These are phyloP conservation scores for Glossophaga mutica DNA, from an alignment of 2,797 vertebrate genomes.

Conservation along the genomic window DNA sequence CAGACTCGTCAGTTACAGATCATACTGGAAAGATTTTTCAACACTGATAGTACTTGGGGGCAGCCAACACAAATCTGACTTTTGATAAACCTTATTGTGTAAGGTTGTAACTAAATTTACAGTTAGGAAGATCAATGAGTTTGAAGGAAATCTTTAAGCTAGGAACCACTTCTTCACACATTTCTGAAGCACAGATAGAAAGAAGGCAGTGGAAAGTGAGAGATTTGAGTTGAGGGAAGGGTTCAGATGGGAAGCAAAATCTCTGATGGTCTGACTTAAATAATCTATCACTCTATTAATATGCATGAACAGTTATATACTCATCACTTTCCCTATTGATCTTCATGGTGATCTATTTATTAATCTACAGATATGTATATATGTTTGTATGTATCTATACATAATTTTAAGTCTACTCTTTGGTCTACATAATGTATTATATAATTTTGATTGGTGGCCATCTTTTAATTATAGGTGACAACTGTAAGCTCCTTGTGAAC, in stretches of 20 bases:
- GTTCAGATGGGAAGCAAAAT: neutral
- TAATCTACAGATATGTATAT: neutral
- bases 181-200: neutral
- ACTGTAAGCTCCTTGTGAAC: neutral
- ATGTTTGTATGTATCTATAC: neutral
- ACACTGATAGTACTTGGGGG: neutral
- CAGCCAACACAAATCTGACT: neutral
- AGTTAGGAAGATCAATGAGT: neutral
- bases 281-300: neutral
- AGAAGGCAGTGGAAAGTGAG: neutral
- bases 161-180: neutral
- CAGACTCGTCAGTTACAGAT: neutral
- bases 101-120: neutral
- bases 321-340: neutral
- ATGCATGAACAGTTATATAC: neutral
- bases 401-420: neutral
- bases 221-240: neutral
- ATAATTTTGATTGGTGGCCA: neutral
- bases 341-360: neutral
- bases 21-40: neutral
- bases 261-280: neutral
- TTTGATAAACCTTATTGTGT: neutral
- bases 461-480: neutral
- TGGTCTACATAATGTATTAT: neutral
- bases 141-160: neutral